Evolutionary conservation across 1,140 invertebrate genomes (phyloP), one percentile per base, ranked within the genome.

Genomic region (Micrasema minimum): DNA sequence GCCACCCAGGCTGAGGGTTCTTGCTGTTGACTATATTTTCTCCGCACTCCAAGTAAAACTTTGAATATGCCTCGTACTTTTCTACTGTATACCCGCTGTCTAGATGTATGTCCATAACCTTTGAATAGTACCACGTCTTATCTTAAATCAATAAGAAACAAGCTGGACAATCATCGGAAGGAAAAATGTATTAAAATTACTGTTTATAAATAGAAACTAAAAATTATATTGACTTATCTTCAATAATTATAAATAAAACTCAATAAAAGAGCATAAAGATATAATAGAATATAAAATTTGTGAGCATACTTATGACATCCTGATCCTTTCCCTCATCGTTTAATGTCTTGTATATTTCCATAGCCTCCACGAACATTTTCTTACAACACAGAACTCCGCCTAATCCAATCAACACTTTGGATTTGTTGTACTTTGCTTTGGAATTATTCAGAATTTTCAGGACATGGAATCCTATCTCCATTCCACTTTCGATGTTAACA

Each of bases 31-130:
- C 50, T 43, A 81, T 77, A 6, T 78, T 78, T 23, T 80, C 79
- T 6, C 80, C 80, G 64, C 83, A 79, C 26, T 78, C 78, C 31
- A 83, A 77, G 66, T 79, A 82, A 55, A 82, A 84, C 4, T 77
- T 77, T 35, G 81, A 77, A 43, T 79, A 82, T 11, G 74, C 53
- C 2, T 66, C 66, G 68, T 78, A 79, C 0, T 77, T 71, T 57
- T 81, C 78, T 9, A 83, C 62, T 72, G 72, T 66, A 74, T 80
- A 75, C 0, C 80, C 81, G 0, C 80, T 80, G 48, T 82, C 79
- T 41, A 82, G 68, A 9, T 79, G 72, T 12, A 82, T 77, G 16
- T 79, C 73, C 16, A 80, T 70, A 11, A 77, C 66, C 51, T 79
- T 79, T 51, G 75, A 77, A 65, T 79, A 79, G 61, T 81, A 82